Evolutionary conservation across 2,797 vertebrate species (phyloP), one percentile per base, ranked within the genome.

Genomic region (Silurus aristotelis): DNA sequence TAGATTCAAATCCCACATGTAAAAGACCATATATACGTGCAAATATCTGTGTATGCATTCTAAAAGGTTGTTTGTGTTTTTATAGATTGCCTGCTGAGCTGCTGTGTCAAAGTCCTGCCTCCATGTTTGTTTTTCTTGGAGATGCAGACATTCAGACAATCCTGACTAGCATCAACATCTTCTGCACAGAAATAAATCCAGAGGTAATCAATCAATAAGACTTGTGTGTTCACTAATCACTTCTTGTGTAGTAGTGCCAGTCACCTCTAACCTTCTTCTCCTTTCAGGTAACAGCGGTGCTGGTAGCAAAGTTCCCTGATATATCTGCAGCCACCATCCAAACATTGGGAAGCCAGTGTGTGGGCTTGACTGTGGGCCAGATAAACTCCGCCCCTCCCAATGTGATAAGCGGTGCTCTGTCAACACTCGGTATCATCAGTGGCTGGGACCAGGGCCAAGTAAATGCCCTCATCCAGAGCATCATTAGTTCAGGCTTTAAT

Each of bases 391-490:
- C 90, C 66, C 1, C 86, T 5, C 48, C 91, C 0, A 27, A 48
- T 52, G 88, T 89, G 56, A 79, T 94, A n/a, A 1, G 85, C 43
- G 89, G 87, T 3, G 90, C 92, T 15, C 85, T 95, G 68, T 1
- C 89, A 58, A 92, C 76, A 2, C 90, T 95, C 46, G 71, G 89
- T 43, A 60, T 80, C 25, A 84, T 93, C 27, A 73, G 1, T 6
- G 91, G 82, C 85, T 95, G 93, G 94, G 91, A 86, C 80, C 85
- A 88, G 76, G 90, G 89, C 31, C 94, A 95, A 85, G 87, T 89
- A 38, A 87, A 6, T 17, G 68, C 55, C 58, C 71, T 38, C 31
- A 38, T 38, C 31, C 31, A 38, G 31, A 38, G 31, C 31, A 38
- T 38, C 31, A 38, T 38, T 38, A 38, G 31, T 38, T 38, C 31